These are phyloP conservation scores for Amphipoea oculea DNA, from an alignment of 2,888 invertebrate genomes.

Conservation along the genomic window DNA sequence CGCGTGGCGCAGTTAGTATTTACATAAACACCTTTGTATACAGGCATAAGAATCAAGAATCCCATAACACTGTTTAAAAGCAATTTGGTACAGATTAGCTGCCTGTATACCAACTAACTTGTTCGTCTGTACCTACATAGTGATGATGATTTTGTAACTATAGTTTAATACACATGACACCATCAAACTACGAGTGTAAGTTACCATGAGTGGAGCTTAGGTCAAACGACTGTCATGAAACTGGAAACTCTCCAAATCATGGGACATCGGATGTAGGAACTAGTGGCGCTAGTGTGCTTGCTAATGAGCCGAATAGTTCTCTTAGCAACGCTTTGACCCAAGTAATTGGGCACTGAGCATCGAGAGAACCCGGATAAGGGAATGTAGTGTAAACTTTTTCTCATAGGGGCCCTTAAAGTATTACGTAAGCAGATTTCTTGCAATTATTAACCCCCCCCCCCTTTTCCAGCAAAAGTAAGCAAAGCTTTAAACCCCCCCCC, in stretches of 20 bases:
- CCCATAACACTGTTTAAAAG: no score
- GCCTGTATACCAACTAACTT: no score
- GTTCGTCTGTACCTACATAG: not conserved
- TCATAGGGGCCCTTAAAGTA: no score
- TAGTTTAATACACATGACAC: not conserved
- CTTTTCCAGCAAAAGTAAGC: no score
- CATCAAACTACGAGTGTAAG: conserved; percentile 1
- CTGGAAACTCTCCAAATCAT: conserved; percentile 46
- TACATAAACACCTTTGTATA: no score
- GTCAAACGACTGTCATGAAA: conserved; percentile 36
- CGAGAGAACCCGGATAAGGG: not conserved
- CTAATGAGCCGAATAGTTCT: conserved; percentile 52
- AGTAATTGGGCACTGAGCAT: conserved; percentile 18
- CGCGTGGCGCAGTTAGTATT: no score
- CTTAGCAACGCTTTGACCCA: conserved; percentile 26
- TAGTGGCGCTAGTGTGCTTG: conserved; percentile 25
- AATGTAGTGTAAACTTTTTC: conserved; percentile 2
- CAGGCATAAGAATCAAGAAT: no score
- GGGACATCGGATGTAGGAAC: conserved; percentile 32
- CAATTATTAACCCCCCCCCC: no score
- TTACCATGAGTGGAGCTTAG: conserved; percentile 5
- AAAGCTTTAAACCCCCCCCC: no score
- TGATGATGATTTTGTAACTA: not conserved
- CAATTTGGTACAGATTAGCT: no score
- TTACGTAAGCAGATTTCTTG: no score